These are phyloP conservation scores for Promerops cafer DNA, from an alignment of 2,113 vertebrate species.

Conservation along the genomic window DNA sequence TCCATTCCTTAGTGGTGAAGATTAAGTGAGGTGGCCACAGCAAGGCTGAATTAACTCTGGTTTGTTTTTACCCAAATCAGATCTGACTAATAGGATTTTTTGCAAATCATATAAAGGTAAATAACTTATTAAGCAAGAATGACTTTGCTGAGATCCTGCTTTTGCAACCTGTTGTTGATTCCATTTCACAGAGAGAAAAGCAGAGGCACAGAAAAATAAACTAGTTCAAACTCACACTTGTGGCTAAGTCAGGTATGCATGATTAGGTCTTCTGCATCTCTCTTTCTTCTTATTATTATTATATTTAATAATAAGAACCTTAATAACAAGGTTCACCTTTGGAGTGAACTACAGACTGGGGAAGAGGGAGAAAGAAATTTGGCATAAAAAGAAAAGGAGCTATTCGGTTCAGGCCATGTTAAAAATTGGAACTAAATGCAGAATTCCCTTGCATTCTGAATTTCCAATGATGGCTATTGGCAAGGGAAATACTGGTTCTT, in stretches of 20 bases:
- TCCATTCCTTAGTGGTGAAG: not conserved
- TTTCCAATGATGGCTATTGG: not conserved
- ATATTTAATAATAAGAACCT: not conserved
- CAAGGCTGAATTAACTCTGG: not conserved
- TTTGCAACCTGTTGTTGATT: not conserved
- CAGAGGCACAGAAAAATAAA: not conserved
- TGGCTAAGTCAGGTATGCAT: not conserved
- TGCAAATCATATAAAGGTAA: not conserved
- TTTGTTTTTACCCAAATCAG: not conserved
- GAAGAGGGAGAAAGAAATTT: not conserved
- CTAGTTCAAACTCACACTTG: not conserved
- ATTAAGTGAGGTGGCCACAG: not conserved
- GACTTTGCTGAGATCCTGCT: not conserved
- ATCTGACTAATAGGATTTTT: not conserved
- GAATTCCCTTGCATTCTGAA: not conserved
- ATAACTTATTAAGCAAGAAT: not conserved
- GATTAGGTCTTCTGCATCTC: not conserved
- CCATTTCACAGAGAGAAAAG: not conserved
- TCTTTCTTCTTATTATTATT: not conserved
- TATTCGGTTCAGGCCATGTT: not conserved
- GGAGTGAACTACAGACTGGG: not conserved
- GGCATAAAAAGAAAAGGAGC: not conserved
- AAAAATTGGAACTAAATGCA: not conserved
- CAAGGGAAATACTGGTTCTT: not conserved
- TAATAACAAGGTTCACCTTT: not conserved